Conservation (phyloP, 2,888 invertebrate species). For the Agelastica alni region DNA sequence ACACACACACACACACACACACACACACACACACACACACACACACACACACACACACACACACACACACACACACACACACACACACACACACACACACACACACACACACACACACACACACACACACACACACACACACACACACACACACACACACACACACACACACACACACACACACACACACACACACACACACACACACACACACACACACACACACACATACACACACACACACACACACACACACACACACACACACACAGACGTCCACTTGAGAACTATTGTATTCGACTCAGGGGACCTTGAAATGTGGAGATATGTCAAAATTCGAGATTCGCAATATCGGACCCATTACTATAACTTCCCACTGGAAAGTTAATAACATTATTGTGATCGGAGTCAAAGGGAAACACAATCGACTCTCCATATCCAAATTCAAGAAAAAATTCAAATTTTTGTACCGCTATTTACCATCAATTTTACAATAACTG, state of each 20-base stretch:
- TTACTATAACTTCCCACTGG: too few relatives aligned
- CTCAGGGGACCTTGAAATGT: too few relatives aligned
- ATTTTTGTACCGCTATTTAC: too few relatives aligned
- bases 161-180: slow-evolving; percentile 6
- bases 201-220: slow-evolving; percentile 5
- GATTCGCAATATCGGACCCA: too few relatives aligned
- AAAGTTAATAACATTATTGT: too few relatives aligned
- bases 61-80: slow-evolving; percentile 6
- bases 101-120: not conserved
- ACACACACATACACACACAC: slow-evolving; percentile 1
- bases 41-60: slow-evolving; percentile 7
- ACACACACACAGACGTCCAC: too few relatives aligned
- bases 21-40: slow-evolving; percentile 7
- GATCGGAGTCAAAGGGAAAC: too few relatives aligned
- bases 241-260: slow-evolving; percentile 2
- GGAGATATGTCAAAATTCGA: too few relatives aligned
- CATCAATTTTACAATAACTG: too few relatives aligned
- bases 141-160: slow-evolving; percentile 6
- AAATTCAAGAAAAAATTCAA: too few relatives aligned
- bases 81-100: slow-evolving; percentile 6
- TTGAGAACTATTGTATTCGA: too few relatives aligned
- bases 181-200: not conserved
- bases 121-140: not conserved
- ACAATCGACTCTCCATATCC: too few relatives aligned
- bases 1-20: slow-evolving; percentile 1